Evolutionary conservation across 2,113 vertebrate genomes (phyloP).

Genomic region (Zosterops japonicus): DNA sequence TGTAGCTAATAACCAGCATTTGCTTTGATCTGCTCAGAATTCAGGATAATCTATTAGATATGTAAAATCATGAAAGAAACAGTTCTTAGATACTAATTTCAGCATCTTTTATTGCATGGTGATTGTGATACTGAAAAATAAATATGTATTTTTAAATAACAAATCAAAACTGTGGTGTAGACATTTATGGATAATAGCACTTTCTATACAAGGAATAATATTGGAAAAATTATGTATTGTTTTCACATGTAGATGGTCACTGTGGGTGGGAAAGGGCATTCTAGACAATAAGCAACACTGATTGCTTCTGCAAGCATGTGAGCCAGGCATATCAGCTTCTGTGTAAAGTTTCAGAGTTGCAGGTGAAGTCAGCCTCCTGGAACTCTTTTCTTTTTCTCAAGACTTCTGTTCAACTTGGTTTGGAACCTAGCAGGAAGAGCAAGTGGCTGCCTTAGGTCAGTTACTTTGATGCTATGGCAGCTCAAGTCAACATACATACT

Average conservation of each 20-base stretch:
- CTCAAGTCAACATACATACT: neutral
- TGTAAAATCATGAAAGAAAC: neutral
- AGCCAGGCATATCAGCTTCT: neutral
- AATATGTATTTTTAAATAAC: neutral
- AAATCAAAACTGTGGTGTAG: neutral
- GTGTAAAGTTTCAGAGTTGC: neutral
- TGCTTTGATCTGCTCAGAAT: neutral
- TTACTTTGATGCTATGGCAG: neutral
- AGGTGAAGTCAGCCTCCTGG: neutral
- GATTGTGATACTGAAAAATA: neutral
- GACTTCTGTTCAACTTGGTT: neutral
- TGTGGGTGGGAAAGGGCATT: neutral
- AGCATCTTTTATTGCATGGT: neutral
- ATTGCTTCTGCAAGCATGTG: neutral
- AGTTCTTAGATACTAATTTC: neutral
- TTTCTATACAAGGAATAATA: neutral
- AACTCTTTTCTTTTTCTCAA: neutral
- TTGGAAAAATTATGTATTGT: rapidly evolving
- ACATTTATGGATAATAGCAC: neutral
- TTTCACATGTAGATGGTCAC: neutral
- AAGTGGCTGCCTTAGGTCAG: neutral
- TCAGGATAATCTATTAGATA: neutral
- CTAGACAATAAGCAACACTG: neutral
- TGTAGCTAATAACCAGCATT: neutral
- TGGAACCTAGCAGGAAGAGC: neutral